phyloP scores from a whole-genome alignment of 2,888 invertebrate species.

The Spialia ferax region DNA sequence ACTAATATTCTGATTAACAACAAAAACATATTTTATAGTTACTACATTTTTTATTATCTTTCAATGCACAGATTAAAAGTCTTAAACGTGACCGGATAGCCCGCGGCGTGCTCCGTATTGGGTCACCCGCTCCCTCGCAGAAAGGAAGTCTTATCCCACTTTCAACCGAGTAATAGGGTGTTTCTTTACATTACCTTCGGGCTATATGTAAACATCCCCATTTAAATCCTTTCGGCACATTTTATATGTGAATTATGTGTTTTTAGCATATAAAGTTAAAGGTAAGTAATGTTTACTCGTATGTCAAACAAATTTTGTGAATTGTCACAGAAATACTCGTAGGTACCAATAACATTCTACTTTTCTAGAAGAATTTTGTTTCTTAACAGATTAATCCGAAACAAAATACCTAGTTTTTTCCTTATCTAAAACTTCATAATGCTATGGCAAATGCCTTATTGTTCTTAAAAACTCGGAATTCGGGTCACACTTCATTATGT shows the following conservation, averaged over 20 bases:
- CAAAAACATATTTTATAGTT: not conserved
- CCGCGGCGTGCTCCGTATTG: not conserved
- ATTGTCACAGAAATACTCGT: no score
- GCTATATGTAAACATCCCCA: constrained; percentile 15
- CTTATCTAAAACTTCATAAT: not conserved
- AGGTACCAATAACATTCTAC: no score
- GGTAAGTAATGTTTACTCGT: no score
- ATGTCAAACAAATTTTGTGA: no score
- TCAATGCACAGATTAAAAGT: not conserved
- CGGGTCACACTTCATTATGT: constrained; percentile 27
- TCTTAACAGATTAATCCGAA: no score
- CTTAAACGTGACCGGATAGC: not conserved
- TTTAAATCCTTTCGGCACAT: constrained; percentile 12
- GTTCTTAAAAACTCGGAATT: constrained; percentile 15
- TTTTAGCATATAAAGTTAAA: no score
- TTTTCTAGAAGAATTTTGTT: no score
- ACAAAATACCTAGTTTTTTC: no score
- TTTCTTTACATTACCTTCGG: constrained; percentile 22
- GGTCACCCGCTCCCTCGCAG: not conserved
- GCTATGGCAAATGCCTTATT: not conserved
- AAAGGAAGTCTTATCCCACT: constrained; percentile 8
- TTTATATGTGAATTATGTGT: not conserved
- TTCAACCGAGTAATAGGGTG: constrained; percentile 6
- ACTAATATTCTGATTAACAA: not conserved
- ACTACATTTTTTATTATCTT: not conserved